phyloP scores from a whole-genome alignment of 1,140 invertebrate species.

The Ptiloglossa arizonensis region DNA sequence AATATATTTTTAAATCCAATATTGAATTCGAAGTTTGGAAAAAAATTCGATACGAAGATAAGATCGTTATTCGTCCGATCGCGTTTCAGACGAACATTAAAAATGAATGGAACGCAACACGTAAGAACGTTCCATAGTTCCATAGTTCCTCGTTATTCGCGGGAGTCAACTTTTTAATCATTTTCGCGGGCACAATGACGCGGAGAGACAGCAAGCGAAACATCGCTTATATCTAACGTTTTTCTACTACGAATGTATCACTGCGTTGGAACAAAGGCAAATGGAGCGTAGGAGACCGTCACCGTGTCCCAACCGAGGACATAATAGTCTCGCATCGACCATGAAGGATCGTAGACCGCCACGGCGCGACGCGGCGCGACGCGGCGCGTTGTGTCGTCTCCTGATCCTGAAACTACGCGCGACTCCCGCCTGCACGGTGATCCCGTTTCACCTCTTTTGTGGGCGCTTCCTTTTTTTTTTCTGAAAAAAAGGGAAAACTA shows the following conservation, averaged over 20 bases:
- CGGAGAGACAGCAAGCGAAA: not conserved
- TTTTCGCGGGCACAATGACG: not conserved
- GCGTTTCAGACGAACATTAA: no score
- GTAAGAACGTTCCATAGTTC: not conserved
- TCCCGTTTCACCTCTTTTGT: conserved; percentile 46
- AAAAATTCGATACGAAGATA: no score
- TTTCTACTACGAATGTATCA: not conserved
- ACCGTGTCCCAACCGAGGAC: conserved; percentile 11
- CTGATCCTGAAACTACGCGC: conserved; percentile 25
- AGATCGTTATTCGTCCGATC: not conserved
- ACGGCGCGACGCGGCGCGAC: conserved; percentile 2
- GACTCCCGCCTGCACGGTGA: conserved; percentile 42
- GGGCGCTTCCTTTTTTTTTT: conserved; percentile 20
- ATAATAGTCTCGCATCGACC: conserved; percentile 49
- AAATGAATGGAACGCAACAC: no score
- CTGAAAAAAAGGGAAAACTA: conserved; percentile 47
- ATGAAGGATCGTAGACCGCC: conserved; percentile 34
- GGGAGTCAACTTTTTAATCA: not conserved
- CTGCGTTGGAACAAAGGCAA: conserved; percentile 18
- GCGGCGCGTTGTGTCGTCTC: conserved; percentile 31
- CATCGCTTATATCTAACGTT: not conserved
- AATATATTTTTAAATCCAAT: no score
- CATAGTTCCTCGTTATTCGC: not conserved
- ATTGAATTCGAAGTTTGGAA: no score
- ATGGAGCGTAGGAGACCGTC: not conserved